Percentiles rank a stretch among this genome's conserved stretches.
phyloP scores from a whole-genome alignment of 2,113 vertebrate species.

The Pseudonaja textilis region DNA sequence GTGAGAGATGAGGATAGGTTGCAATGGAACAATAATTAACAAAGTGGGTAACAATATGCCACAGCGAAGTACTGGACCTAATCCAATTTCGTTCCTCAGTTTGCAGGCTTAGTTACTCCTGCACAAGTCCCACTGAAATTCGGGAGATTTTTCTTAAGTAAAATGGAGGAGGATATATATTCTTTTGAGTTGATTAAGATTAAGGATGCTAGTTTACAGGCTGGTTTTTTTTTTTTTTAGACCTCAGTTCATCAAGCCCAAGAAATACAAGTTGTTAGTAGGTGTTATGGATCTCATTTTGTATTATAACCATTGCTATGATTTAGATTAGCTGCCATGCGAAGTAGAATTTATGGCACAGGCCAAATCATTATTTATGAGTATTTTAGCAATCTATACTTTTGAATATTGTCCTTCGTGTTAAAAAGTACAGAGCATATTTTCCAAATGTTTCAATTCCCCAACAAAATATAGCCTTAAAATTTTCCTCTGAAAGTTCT shows the following conservation, averaged over 20 bases:
- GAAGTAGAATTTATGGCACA: not conserved
- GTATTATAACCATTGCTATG: not conserved
- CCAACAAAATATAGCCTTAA: not conserved
- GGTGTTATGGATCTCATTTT: not conserved
- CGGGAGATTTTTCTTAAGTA: not conserved
- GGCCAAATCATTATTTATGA: not conserved
- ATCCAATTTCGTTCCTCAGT: conserved; percentile 17
- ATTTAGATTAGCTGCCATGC: not conserved
- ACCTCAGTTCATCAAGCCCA: not conserved
- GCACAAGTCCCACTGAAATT: not conserved
- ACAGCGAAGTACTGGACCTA: not conserved
- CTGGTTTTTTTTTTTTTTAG: not conserved
- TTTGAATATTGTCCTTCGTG: not conserved
- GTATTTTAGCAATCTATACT: not conserved
- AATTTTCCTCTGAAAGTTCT: not conserved
- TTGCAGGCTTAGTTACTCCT: not conserved
- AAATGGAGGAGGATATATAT: not conserved
- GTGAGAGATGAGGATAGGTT: not conserved
- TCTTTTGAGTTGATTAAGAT: not conserved
- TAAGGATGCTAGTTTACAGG: not conserved
- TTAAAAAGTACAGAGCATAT: not conserved
- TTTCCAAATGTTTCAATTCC: not conserved
- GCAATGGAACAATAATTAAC: not conserved
- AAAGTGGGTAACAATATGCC: not conserved
- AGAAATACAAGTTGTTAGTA: not conserved